Base-by-base conservation (phyloP, 2,888 invertebrate species). In the Chrysolina haemoptera region DNA sequence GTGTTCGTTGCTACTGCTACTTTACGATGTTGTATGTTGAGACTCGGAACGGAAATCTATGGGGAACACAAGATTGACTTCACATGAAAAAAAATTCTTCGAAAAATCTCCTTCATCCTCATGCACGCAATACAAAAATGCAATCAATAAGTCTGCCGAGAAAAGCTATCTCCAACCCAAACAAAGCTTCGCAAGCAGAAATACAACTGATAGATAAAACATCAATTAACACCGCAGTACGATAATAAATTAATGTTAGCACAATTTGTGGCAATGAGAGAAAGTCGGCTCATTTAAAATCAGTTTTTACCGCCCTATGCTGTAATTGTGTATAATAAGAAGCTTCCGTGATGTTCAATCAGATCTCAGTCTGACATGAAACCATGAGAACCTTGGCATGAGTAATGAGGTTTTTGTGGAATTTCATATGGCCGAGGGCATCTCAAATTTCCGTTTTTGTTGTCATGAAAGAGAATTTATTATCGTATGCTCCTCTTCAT, bases 391-490 rank as follows among this genome's bases (percentile, higher is more conserved):
- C 14, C 2, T 59, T 6, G 8, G 27, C 27, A n/a, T 59, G n/a
- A 59, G 35, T 59, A 59, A 59, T 16, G n/a, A 27, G 35, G 59
- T 59, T 59, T 50, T 59, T 59, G 59, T 35, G 59, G 59, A 59
- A 59, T 59, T 59, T 59, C 59, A 59, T 59, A 59, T 59, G 22
- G n/a, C 59, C 59, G 35, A 9, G 35, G 59, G 59, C 59, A 59
- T 59, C 59, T 59, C 59, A 59, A n/a, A 59, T 59, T 59, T 59
- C 59, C 59, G 59, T 59, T 59, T 59, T 27, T 59, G 59, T 59
- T 59, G 59, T 27, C 59, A 27, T 27, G 27, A 59, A 35, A 27
- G 35, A 6, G 27, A 35, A 59, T 35, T 59, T 59, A 59, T 59
- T 59, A 59, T 59, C 59, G 27, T 59, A 14, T 27, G 59, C 35